Conservation (phyloP, 2,797 vertebrate species). For the Leucoraja ocellata region DNA sequence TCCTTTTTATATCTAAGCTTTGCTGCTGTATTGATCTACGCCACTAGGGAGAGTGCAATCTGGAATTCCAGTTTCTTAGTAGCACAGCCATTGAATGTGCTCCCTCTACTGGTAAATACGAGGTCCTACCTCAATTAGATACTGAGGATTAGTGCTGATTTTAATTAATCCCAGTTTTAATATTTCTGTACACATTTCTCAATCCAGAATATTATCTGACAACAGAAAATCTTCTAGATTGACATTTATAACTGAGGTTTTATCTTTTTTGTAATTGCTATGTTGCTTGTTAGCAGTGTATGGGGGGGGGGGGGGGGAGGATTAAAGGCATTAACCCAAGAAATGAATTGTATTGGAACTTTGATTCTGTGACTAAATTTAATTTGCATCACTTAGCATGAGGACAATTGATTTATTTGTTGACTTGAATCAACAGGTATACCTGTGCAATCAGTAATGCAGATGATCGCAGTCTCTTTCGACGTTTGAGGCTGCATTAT, state of each 20-base stretch:
- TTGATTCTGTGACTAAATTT: too few species aligned
- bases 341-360: too few species aligned
- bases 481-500: slow-evolving; percentile 74
- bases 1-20: too few species aligned
- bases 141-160: background rate
- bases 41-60: background rate
- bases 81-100: background rate
- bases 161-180: background rate
- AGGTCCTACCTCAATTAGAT: background rate
- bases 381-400: background rate
- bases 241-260: background rate
- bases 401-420: slow-evolving; percentile 13
- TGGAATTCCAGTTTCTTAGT: background rate
- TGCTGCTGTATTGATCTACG: background rate
- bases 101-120: background rate
- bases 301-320: too few species aligned
- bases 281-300: background rate
- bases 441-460: slow-evolving; percentile 80
- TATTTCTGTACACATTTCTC: background rate
- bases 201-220: background rate
- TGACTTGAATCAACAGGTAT: slow-evolving; percentile 63
- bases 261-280: background rate
- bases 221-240: background rate
- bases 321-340: too few species aligned
- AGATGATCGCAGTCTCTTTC: slow-evolving; percentile 80